A percentile compares a stretch with the other conserved stretches of the same genome.
Evolutionary conservation across 2,797 vertebrate species (phyloP).

Genomic region (Jordanella pulchra): DNA sequence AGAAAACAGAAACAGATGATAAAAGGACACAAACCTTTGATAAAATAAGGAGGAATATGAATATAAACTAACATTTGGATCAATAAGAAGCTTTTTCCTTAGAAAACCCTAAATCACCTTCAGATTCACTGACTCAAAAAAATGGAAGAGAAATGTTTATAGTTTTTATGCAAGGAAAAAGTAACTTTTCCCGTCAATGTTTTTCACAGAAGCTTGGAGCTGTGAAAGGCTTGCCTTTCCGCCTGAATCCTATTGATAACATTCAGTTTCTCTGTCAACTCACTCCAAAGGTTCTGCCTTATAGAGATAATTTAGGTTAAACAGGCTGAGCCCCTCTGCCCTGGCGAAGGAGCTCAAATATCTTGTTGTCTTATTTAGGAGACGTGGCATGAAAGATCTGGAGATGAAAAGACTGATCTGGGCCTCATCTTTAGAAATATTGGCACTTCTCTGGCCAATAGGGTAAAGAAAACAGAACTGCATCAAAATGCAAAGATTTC

Average conservation of each 20-base stretch:
- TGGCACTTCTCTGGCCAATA: not conserved
- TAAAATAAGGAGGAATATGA: not conserved
- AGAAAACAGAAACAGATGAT: not conserved
- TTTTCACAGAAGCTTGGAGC: slow-evolving; percentile 30
- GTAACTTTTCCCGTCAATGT: slow-evolving; percentile 31
- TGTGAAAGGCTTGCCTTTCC: not conserved
- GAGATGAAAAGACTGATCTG: not conserved
- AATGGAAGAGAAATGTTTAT: slow-evolving; percentile 21
- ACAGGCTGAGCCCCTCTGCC: not conserved
- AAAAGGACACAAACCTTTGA: not conserved
- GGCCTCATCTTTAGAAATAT: not conserved
- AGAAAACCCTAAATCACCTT: not conserved
- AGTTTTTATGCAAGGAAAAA: slow-evolving; percentile 28
- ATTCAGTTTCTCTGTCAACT: slow-evolving; percentile 1
- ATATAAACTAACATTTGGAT: not conserved
- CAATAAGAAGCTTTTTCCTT: not conserved
- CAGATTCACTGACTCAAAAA: not conserved
- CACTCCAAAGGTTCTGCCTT: not conserved
- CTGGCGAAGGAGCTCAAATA: not conserved
- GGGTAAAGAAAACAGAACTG: not conserved
- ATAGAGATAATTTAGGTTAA: not conserved
- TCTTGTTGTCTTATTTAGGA: not conserved
- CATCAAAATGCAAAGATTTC: not conserved
- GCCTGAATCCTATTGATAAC: slow-evolving; percentile 25
- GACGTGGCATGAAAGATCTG: not conserved